Percentiles rank a stretch among this genome's conserved stretches.
Conservation (phyloP, 2,888 invertebrate species). For the Drosophila neonasuta region DNA sequence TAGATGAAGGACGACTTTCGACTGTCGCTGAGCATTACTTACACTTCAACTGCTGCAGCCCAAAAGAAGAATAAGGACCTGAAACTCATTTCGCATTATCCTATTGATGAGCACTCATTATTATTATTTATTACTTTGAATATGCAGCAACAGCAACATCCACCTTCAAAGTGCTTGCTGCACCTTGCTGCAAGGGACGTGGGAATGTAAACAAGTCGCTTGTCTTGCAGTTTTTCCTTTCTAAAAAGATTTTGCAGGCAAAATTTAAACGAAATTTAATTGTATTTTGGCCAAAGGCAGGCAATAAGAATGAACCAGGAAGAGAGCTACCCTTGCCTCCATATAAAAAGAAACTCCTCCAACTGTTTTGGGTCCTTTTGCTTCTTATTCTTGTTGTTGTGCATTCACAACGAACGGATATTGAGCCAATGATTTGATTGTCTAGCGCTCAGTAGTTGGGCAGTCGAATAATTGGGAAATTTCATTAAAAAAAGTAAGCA, state of each 20-base stretch:
- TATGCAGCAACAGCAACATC: slow-evolving; percentile 60
- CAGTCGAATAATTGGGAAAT: slow-evolving; percentile 53
- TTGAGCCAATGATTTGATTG: slow-evolving; percentile 77
- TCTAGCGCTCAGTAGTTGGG: slow-evolving; percentile 44
- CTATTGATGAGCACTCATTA: slow-evolving; percentile 73
- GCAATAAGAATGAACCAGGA: slow-evolving; percentile 40
- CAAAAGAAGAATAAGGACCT: slow-evolving; percentile 22
- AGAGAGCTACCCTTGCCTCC: slow-evolving; percentile 52
- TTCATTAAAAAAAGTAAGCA: slow-evolving; percentile 10
- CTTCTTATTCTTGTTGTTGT: neutral
- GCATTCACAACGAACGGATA: slow-evolving; percentile 53
- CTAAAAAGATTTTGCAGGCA: slow-evolving; percentile 41
- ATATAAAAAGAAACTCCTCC: slow-evolving; percentile 18
- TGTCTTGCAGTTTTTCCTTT: slow-evolving; percentile 33
- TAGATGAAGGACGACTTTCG: slow-evolving; percentile 56
- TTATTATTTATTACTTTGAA: slow-evolving; percentile 63
- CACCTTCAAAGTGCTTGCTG: neutral
- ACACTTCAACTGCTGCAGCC: slow-evolving; percentile 55
- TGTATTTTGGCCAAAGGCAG: slow-evolving; percentile 59
- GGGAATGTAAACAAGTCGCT: slow-evolving; percentile 71
- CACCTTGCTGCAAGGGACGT: slow-evolving; percentile 52
- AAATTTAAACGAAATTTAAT: slow-evolving; percentile 74
- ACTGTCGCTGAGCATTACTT: slow-evolving; percentile 61
- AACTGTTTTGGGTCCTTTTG: slow-evolving; percentile 31
- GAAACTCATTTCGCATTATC: slow-evolving; percentile 78